Conservation (phyloP, 2,113 vertebrate genomes). For the Pituophis catenifer region DNA sequence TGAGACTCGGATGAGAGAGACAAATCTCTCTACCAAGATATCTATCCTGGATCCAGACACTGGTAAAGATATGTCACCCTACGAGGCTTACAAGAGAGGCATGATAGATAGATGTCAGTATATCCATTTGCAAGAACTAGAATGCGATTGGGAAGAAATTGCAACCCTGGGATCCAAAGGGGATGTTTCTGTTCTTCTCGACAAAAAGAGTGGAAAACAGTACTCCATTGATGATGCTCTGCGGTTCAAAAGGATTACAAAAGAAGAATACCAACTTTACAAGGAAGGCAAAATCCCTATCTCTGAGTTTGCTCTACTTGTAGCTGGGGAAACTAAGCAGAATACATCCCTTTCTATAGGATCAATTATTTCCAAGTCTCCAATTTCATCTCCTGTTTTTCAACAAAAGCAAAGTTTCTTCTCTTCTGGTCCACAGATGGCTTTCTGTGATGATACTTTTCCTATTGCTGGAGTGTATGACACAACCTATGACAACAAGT, state of each 20-base stretch:
- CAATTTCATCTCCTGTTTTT: slow-evolving; percentile 48
- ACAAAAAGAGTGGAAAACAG: slow-evolving; percentile 94
- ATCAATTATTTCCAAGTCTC: slow-evolving; percentile 76
- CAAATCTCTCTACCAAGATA: slow-evolving; percentile 93
- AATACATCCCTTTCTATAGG: slow-evolving; percentile 66
- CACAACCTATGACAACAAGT: slow-evolving; percentile 80
- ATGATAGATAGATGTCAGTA: slow-evolving; percentile 90
- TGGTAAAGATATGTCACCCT: slow-evolving; percentile 93
- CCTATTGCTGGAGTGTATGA: slow-evolving; percentile 89
- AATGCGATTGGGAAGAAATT: slow-evolving; percentile 93
- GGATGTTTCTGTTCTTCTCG: slow-evolving; percentile 84
- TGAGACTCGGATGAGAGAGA: slow-evolving; percentile 89
- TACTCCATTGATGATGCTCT: slow-evolving; percentile 90
- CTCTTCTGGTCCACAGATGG: slow-evolving; percentile 44
- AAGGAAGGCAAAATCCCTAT: slow-evolving; percentile 85
- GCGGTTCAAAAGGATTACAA: slow-evolving; percentile 79
- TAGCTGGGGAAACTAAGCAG: slow-evolving; percentile 85
- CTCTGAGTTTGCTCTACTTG: slow-evolving; percentile 92
- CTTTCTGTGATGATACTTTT: slow-evolving; percentile 75
- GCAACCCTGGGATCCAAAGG: slow-evolving; percentile 83
- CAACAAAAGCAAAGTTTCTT: slow-evolving; percentile 62
- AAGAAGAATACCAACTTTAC: slow-evolving; percentile 82
- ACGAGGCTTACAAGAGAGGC: slow-evolving; percentile 87
- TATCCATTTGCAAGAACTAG: slow-evolving; percentile 88
- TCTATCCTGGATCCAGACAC: slow-evolving; percentile 94